These are phyloP conservation scores for Anguilla megastoma DNA, from an alignment of 2,797 vertebrate species.

Conservation along the genomic window DNA sequence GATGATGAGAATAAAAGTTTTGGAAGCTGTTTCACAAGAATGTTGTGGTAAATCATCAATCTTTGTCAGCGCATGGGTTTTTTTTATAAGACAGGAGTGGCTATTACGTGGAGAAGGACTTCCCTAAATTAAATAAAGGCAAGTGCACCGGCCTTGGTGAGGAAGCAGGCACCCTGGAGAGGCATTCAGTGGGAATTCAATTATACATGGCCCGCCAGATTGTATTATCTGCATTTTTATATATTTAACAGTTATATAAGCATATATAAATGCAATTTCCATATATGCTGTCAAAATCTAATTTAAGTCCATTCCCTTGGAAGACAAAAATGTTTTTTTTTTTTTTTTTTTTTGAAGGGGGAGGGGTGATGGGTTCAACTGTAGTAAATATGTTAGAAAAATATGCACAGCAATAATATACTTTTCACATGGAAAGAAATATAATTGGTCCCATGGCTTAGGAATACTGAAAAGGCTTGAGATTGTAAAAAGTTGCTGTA, in stretches of 20 bases:
- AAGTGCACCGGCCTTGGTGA: conserved; percentile 63
- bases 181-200: conserved; percentile 72
- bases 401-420: background rate
- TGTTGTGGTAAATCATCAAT: conserved; percentile 54
- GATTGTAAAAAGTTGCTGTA: background rate
- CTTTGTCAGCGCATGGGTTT: conserved; percentile 55
- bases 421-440: conserved; percentile 9
- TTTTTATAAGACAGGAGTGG: conserved; percentile 46
- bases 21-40: background rate
- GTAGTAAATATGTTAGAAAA: conserved; percentile 33
- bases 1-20: conserved; percentile 8
- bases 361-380: conserved; percentile 23
- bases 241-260: conserved; percentile 59
- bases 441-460: too few species aligned
- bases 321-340: conserved; percentile 36
- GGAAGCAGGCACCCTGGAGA: conserved; percentile 70
- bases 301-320: conserved; percentile 43
- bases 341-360: background rate
- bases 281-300: conserved; percentile 53
- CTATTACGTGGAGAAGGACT: conserved; percentile 53
- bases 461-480: background rate
- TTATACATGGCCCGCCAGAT: conserved; percentile 63
- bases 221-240: conserved; percentile 70
- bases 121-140: conserved; percentile 74
- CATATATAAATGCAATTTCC: conserved; percentile 52